These are phyloP conservation scores for Ennomos quercinarius DNA, from an alignment of 2,888 invertebrate species.

Conservation along the genomic window DNA sequence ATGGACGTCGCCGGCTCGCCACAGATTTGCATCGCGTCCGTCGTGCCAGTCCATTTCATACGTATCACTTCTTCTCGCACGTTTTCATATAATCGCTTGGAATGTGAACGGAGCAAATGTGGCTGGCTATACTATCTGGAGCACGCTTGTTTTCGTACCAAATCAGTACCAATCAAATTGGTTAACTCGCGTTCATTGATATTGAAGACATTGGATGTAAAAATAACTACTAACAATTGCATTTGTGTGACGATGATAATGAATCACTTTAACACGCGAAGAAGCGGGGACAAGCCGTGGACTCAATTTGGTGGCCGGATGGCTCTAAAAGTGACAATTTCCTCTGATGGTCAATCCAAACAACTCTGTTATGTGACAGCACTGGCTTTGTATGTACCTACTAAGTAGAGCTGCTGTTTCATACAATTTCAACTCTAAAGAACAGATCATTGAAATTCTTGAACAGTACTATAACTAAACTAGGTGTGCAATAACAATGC, in stretches of 20 bases:
- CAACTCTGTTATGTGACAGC: conserved; percentile 38
- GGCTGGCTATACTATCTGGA: conserved; percentile 44
- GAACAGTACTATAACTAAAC: conserved; percentile 3
- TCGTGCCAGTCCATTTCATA: conserved; percentile 67
- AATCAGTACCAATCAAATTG: conserved; percentile 35
- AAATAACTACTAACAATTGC: conserved; percentile 25
- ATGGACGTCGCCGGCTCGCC: conserved; percentile 62
- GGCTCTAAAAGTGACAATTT: conserved; percentile 68
- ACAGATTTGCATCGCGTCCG: conserved; percentile 78
- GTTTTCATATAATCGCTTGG: conserved; percentile 61
- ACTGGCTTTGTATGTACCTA: conserved; percentile 11
- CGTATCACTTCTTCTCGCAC: conserved; percentile 66
- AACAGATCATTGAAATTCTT: conserved; percentile 2
- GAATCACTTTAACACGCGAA: conserved; percentile 44
- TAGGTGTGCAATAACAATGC: conserved; percentile 48
- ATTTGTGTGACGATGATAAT: conserved; percentile 11
- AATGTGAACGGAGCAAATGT: conserved; percentile 56
- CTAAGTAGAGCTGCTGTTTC: conserved; percentile 18
- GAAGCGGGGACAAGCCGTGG: conserved; percentile 50
- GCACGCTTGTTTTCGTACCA: conserved; percentile 44
- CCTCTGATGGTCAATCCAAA: conserved; percentile 54
- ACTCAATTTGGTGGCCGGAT: conserved; percentile 69
- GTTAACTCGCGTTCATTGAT: conserved; percentile 28
- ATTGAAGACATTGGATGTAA: conserved; percentile 25
- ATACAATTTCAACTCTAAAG: background rate